Evolutionary conservation across 37 sponge, comb jelly and placozoan species (phyloP).

Genomic region (Aphrocallistes beatrix): DNA sequence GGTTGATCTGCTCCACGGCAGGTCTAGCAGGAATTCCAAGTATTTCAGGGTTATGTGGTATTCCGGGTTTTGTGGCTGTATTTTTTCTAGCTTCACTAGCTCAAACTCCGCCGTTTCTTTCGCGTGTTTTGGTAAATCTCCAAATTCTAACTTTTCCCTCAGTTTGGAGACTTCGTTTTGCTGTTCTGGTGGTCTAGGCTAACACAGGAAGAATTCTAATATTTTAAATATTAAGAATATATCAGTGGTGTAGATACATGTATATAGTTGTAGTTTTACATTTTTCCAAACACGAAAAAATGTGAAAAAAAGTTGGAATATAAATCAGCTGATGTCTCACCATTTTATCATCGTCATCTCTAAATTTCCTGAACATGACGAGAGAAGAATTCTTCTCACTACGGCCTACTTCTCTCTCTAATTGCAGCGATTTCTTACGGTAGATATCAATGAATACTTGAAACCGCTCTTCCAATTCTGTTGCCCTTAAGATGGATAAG

Average conservation of each 20-base stretch:
- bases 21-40: slow-evolving; percentile 65
- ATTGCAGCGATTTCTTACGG: not conserved
- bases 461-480: not conserved
- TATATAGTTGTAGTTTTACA: not conserved
- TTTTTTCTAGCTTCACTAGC: not conserved
- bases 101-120: not conserved
- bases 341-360: not conserved
- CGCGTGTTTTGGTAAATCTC: not conserved
- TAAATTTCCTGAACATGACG: not conserved
- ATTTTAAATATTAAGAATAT: not conserved
- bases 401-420: not conserved
- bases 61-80: not conserved
- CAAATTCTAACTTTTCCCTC: not conserved
- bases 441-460: not conserved
- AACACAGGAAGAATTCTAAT: not conserved
- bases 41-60: slow-evolving; percentile 28
- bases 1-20: slow-evolving; percentile 63
- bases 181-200: not conserved
- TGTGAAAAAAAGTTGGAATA: too few relatives aligned
- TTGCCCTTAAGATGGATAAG: not conserved
- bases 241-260: not conserved
- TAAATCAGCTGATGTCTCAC: too few relatives aligned
- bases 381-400: not conserved
- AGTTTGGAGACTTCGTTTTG: not conserved
- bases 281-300: not conserved